Base-by-base conservation (phyloP, 1,140 invertebrate genomes). In the Drosophila repleta region DNA sequence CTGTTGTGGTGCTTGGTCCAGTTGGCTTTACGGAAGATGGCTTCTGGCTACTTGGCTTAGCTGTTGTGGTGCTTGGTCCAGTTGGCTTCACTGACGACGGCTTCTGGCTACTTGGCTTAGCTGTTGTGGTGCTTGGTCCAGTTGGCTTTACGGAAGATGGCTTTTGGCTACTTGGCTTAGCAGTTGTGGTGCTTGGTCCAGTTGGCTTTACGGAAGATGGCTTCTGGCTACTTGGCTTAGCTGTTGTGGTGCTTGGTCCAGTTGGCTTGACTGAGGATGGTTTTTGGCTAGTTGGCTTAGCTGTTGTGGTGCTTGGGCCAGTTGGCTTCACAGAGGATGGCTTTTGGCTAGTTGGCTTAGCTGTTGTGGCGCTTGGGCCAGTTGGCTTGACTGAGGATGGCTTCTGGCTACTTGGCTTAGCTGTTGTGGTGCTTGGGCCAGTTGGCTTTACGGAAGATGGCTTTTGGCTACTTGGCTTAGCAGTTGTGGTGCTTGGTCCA, bases 91-190 rank as follows among this genome's bases (percentile, higher is more conserved):
- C 1, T 0, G 57, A 49, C 8, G 57, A 37, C 4, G 53, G 53
- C 6, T 39, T 39, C n/a, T 53, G 15, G 3, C 29, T 53, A 11
- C 7, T 53, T 48, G 56, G 26, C 15, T 41, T 41, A 10, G 15
- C 17, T 17, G 41, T 51, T 63, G 41, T 55, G 13, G 24, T 17
- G 21, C 26, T 62, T 13, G 39, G 58, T 18, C 15, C n/a, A n/a
- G 11, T 56, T 26, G 57, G 20, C 6, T 39, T 37, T 5, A 11
- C 21, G 5, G 43, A 41, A 1, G 53, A 26, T 41, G 37, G n/a
- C 3, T 56, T 48, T 10, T 20, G 18, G 4, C 18, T 58, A 13
- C 48, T 55, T 43, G 11, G 6, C 11, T 3, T 11, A 15, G 1
- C 4, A 15, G 18, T 17, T 43, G 53, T 43, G 6, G 37, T 41